A percentile compares a stretch with the other conserved stretches of the same genome.
Evolutionary conservation across 1,140 invertebrate species (phyloP).

Genomic region (Eriosoma lanigerum): DNA sequence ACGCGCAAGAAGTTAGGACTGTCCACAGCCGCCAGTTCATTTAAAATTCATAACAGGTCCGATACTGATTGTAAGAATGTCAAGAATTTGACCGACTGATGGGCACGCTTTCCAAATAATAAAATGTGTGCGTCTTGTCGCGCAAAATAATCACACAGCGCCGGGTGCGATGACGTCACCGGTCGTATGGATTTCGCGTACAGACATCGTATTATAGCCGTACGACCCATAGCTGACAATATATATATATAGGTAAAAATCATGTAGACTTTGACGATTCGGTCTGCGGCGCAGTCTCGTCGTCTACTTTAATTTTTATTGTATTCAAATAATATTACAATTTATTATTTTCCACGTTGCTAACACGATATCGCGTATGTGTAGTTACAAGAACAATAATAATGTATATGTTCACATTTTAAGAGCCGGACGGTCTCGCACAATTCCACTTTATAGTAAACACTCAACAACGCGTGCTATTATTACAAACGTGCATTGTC

Average conservation of each 20-base stretch:
- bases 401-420: background rate
- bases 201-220: no score
- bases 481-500: constrained; percentile 20
- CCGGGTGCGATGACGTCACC: constrained; percentile 18
- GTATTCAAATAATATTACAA: no score
- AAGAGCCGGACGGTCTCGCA: background rate
- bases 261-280: no score
- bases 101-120: constrained; percentile 46
- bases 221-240: no score
- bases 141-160: background rate
- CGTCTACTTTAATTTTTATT: no score
- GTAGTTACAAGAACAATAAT: no score
- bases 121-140: background rate
- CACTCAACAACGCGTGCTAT: background rate
- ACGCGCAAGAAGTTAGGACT: background rate
- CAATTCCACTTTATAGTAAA: no score
- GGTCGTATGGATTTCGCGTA: background rate
- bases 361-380: no score
- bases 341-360: no score
- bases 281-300: no score
- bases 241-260: no score
- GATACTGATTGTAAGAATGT: constrained; percentile 38
- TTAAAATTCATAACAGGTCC: constrained; percentile 50
- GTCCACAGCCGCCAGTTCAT: constrained; percentile 12
- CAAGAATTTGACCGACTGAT: constrained; percentile 40